Conservation (phyloP, 2,113 vertebrate genomes). For the Physeter macrocephalus region DNA sequence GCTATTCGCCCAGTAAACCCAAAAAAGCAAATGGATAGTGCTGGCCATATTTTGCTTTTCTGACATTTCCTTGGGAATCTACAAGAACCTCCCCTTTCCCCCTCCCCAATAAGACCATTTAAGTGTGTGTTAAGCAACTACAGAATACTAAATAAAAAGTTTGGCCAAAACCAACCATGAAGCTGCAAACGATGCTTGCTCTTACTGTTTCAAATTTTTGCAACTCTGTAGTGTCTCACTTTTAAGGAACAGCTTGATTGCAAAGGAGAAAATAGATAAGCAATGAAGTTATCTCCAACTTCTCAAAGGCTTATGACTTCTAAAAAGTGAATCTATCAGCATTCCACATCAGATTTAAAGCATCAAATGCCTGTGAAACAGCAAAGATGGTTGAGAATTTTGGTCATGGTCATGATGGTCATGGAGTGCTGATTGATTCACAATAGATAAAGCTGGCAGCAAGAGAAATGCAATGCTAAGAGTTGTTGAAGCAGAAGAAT, state of each 20-base stretch:
- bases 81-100: constrained; percentile 73
- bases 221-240: constrained; percentile 94
- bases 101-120: constrained; percentile 68
- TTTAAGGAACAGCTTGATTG: constrained; percentile 94
- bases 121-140: constrained; percentile 78
- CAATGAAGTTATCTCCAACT: constrained; percentile 95
- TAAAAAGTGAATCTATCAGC: constrained; percentile 93
- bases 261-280: constrained; percentile 89
- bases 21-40: constrained; percentile 79
- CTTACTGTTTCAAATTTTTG: constrained; percentile 90
- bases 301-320: constrained; percentile 95
- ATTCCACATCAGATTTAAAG: constrained; percentile 92
- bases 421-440: constrained; percentile 58
- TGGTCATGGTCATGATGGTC: constrained; percentile 43
- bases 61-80: constrained; percentile 77
- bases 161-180: constrained; percentile 83
- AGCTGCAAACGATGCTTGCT: constrained; percentile 85
- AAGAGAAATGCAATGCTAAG: constrained; percentile 54
- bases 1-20: constrained; percentile 68
- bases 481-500: constrained; percentile 70
- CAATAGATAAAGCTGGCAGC: constrained; percentile 47
- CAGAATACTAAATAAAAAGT: constrained; percentile 77
- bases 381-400: constrained; percentile 88
- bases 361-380: constrained; percentile 90
- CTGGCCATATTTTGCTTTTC: constrained; percentile 76